Base-by-base conservation (phyloP, 2,888 invertebrate species). In the Andrena minutula region DNA sequence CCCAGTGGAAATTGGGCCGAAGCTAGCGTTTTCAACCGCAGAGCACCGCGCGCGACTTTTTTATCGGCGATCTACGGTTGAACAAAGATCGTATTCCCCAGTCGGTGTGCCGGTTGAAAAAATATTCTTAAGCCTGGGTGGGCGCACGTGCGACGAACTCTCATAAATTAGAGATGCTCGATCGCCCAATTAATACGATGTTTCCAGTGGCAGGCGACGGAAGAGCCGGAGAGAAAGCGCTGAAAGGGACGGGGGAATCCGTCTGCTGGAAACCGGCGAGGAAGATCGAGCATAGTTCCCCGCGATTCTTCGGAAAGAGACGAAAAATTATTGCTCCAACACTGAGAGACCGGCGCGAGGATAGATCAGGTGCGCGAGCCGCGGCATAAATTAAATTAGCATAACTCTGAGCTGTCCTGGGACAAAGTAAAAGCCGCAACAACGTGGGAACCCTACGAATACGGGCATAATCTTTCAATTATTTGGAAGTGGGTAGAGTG, bases 371-470 rank as follows among this genome's bases (percentile, higher is more conserved):
- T 65, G 79, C 81, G 86, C 69, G 75, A 84, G 82, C 86, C 86
- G 78, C 79, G 88, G 89, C 89, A 92, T 91, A 91, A 90, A 92
- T 92, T 90, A 90, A 90, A 92, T 92, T 91, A 91, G 86, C 91
- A 91, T 92, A 92, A 90, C 86, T 89, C 88, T 82, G 85, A 71
- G 66, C 75, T 74, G 79, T 69, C 74, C 66, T 71, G 85, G 86
- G 88, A 90, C 91, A 91, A 92, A 92, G 91, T 89, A 85, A 70
- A 82, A 83, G 90, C 91, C 91, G 92, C 91, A 89, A 87, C 89
- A 88, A 84, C 91, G 89, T 89, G 89, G 88, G 90, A 88, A 91
- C 71, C 61, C 53, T 4, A 16, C 28, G 58, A 35, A 69, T 58
- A 79, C 26, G 26, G 60, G 28, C 56, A 64, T 60, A 72, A 72